These are phyloP conservation scores for Actinia tenebrosa DNA, from an alignment of 64 coral and sea anemone species.

Conservation along the genomic window DNA sequence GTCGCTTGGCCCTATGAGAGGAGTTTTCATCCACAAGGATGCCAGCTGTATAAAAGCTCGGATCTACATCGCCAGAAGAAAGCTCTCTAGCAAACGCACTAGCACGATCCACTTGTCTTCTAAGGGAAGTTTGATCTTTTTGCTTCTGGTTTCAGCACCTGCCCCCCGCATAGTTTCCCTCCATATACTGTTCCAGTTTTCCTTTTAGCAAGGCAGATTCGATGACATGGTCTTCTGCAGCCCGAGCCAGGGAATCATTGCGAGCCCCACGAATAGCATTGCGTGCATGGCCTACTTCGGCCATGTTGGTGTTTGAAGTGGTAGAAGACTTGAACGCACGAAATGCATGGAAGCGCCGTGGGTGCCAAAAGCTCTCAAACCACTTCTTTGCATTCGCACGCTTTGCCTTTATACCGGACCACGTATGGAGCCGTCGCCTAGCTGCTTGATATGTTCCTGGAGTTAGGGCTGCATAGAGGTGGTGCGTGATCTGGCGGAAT, in stretches of 20 bases:
- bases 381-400: constrained; percentile 40
- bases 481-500: constrained; percentile 37
- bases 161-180: constrained; percentile 45
- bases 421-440: constrained; percentile 25
- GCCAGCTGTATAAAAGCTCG: constrained; percentile 22
- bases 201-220: constrained; percentile 29
- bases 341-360: constrained; percentile 44
- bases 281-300: constrained; percentile 57
- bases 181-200: constrained; percentile 18
- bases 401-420: constrained; percentile 44
- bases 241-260: constrained; percentile 28
- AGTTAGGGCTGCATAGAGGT: constrained; percentile 39
- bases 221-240: constrained; percentile 42
- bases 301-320: constrained; percentile 59
- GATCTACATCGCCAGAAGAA: constrained; percentile 6
- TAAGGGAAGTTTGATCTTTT: constrained; percentile 35
- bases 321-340: constrained; percentile 25
- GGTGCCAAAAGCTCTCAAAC: constrained; percentile 55
- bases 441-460: constrained; percentile 45
- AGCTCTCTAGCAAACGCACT: constrained; percentile 28
- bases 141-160: constrained; percentile 43
- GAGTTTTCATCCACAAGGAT: constrained; percentile 22
- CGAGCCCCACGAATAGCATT: constrained; percentile 41
- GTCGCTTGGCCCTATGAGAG: constrained; percentile 25
- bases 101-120: constrained; percentile 31